Evolutionary conservation across 2,888 invertebrate species (phyloP), one percentile per base, ranked within the genome.

Genomic region (Tenthredo livida): DNA sequence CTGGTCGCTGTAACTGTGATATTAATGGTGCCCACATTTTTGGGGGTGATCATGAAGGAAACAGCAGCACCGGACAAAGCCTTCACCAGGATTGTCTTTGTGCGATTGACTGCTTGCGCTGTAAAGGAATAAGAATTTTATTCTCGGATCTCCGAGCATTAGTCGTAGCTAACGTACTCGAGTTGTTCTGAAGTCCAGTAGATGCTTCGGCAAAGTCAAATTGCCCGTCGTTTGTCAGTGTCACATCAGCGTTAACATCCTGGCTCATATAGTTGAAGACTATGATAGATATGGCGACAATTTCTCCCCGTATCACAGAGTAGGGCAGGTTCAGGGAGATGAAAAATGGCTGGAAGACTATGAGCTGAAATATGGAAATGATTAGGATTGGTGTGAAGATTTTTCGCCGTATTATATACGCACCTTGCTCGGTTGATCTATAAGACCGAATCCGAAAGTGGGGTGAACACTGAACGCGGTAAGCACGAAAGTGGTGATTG

Each of bases 231-330:
- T 96, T 95, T 89, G 97, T 97, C 92, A 99, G 94, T 0, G 97
- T 97, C 0, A 99, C 96, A 89, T 97, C 97, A 0, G 97, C 97
- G 17, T 95, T 95, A 0, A 97, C 94, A 87, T 97, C 96, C 86
- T 96, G 96, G 17, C 96, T 96, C 94, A 98, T 95, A 90, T 98
- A 97, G 93, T 98, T 99, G 93, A 97, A 98, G 12, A 99, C 96
- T 2, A 97, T 96, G 15, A 98, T 96, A 75, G 98, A 97, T 84
- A 98, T 95, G 0, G 98, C 97, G 84, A 99, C 95, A 10, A 97
- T 96, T 94, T 99, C 99, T 40, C 98, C 98, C 86, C 96, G 95
- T 89, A 98, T 97, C 17, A 99, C 96, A 0, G 97, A 96, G 89
- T 97, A 97, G 0, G 99, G 99, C 77, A 99, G 94, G 91, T 98